Base-by-base conservation (phyloP, 2,797 vertebrate species). In the Argya squamiceps region DNA sequence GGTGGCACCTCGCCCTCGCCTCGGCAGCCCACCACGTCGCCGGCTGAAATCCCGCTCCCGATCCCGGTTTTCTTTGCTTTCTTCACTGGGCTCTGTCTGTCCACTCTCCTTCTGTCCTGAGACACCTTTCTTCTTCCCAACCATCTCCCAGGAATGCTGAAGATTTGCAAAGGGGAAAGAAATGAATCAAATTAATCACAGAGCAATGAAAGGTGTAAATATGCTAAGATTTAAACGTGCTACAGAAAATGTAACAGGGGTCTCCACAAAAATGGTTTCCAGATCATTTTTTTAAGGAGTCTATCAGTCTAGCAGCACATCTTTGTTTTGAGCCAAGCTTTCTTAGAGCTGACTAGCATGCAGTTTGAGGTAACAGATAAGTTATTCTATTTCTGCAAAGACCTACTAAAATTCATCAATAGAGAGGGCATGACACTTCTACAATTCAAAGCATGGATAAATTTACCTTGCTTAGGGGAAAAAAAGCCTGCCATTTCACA, bases 61-160 rank as follows among this genome's bases (percentile, higher is more conserved):
- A 94, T 99, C 99, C 89, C 99, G 97, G 98, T 99, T 99, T 90
- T 99, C 99, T 98, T 99, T 99, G 95, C 99, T 98, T 95, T 99
- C 99, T 59, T 99, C 99, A 23, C 98, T 99, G 50, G 98, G 97
- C 77, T 99, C 99, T 14, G 98, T 97, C 96, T 99, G 99, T 84
- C 98, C 98, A 2, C 97, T 98, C 97, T 99, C 99, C 98, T 99
- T 99, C 97, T 99, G 99, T 88, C 99, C 99, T 0, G 99, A 99
- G 91, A 99, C 98, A 6, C 99, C 98, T 93, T 99, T 99, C 98
- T 99, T 99, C 98, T 99, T 99, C 44, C 99, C 99, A 13, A 99
- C 99, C 99, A 99, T 99, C 89, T 99, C 99, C 99, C 99, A 99
- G 73, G 99, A 99, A 96, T 99, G 99, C 99, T 99, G 91, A 16